These are phyloP conservation scores for Triplophysa yarkandensis DNA, from an alignment of 2,797 vertebrate genomes.

Conservation along the genomic window DNA sequence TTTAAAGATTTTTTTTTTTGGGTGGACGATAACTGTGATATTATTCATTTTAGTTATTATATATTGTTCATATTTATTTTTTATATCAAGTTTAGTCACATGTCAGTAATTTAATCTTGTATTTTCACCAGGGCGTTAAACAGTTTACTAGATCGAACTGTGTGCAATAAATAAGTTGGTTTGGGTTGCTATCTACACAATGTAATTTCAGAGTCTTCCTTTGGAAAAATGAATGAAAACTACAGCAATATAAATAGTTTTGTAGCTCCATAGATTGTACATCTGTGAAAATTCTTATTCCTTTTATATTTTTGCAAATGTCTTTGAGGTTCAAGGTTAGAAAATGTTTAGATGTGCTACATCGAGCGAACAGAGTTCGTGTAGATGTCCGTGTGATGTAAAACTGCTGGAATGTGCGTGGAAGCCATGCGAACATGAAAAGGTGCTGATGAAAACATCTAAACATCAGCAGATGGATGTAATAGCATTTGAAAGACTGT, in stretches of 20 bases:
- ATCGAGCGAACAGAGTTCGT: background rate
- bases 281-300: background rate
- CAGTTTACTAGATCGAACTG: background rate
- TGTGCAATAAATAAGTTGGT: background rate
- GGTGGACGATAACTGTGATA: no score
- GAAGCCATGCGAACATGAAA: constrained; percentile 9
- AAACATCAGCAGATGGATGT: constrained; percentile 26
- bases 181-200: background rate
- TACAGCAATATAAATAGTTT: background rate
- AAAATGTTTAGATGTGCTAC: background rate
- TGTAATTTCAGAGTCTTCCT: background rate
- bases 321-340: constrained; percentile 1
- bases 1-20: no score
- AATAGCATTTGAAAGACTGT: constrained; percentile 34
- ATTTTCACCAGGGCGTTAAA: no score
- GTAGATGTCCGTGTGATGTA: constrained; percentile 23
- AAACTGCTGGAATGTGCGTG: background rate
- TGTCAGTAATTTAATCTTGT: no score
- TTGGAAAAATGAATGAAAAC: background rate
- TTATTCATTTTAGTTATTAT: no score
- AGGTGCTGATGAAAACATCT: constrained; percentile 24
- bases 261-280: background rate
- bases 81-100: no score
- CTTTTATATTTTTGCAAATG: constrained; percentile 7
- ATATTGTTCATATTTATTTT: background rate